phyloP scores from a whole-genome alignment of 2,888 invertebrate species.

The Brachyopa scutellaris region DNA sequence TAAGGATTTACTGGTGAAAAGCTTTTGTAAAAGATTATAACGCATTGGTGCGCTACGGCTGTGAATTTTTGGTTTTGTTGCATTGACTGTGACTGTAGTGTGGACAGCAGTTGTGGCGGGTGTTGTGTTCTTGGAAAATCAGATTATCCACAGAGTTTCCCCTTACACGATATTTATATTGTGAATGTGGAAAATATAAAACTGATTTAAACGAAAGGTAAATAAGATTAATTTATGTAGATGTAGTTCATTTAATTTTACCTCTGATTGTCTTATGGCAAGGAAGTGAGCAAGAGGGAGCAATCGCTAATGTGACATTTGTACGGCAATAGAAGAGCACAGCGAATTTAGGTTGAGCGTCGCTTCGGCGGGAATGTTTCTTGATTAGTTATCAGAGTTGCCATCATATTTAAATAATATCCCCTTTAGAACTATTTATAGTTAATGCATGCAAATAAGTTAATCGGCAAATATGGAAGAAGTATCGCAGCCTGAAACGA shows the following conservation, averaged over 20 bases:
- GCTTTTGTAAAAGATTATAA: slow-evolving; percentile 60
- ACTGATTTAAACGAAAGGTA: slow-evolving; percentile 44
- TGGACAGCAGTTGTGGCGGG: slow-evolving; percentile 40
- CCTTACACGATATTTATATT: neutral
- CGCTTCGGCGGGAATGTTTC: slow-evolving; percentile 76
- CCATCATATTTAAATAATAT: slow-evolving; percentile 33
- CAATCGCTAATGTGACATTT: slow-evolving; percentile 56
- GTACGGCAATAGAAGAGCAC: slow-evolving; percentile 30
- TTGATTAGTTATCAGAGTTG: slow-evolving; percentile 62
- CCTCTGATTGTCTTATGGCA: slow-evolving; percentile 47
- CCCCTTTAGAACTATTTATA: slow-evolving; percentile 22
- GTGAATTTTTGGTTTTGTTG: slow-evolving; percentile 59
- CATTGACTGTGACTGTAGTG: slow-evolving; percentile 65
- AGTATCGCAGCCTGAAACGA: slow-evolving; percentile 76
- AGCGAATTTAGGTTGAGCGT: slow-evolving; percentile 65
- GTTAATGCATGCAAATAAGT: slow-evolving; percentile 61
- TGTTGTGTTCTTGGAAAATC: slow-evolving; percentile 6
- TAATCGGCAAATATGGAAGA: slow-evolving; percentile 77
- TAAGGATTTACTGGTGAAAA: slow-evolving; percentile 16
- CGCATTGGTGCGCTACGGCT: slow-evolving; percentile 50
- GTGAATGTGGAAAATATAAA: slow-evolving; percentile 16
- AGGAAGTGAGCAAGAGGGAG: slow-evolving; percentile 43
- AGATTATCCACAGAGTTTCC: neutral
- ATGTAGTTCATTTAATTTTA: slow-evolving; percentile 56
- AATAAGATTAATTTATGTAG: slow-evolving; percentile 54